Evolutionary conservation across 2,888 invertebrate species (phyloP).

Genomic region (Sussaba pulchella): DNA sequence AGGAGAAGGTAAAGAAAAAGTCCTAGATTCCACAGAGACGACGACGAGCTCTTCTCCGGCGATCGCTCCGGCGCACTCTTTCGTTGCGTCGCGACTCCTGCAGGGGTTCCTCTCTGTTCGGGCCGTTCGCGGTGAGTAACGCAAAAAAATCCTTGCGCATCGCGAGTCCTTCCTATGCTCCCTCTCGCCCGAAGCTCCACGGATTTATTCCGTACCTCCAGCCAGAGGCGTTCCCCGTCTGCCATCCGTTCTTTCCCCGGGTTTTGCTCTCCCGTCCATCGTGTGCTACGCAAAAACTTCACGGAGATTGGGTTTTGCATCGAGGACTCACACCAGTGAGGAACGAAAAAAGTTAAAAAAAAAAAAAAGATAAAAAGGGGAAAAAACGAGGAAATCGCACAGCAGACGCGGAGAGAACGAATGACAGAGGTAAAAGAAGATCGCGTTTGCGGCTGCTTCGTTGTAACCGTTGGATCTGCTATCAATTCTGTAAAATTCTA

Average conservation of each 20-base stretch:
- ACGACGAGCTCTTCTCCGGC: constrained; percentile 12
- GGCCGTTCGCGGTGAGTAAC: constrained; percentile 34
- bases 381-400: constrained; percentile 4
- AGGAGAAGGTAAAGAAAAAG: constrained; percentile 56
- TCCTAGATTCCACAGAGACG: constrained; percentile 51
- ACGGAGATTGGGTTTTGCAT: constrained; percentile 53
- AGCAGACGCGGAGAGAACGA: background rate
- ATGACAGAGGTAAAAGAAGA: background rate
- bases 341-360: constrained; percentile 9
- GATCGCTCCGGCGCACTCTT: background rate
- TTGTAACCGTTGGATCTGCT: background rate
- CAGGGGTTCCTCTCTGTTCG: constrained; percentile 3
- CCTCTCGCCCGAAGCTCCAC: constrained; percentile 51
- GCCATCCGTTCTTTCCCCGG: background rate
- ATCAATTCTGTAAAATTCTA: background rate
- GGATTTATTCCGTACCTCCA: constrained; percentile 62
- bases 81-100: constrained; percentile 30
- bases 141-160: constrained; percentile 59
- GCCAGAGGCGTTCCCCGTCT: constrained; percentile 44
- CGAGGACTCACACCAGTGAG: background rate
- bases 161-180: constrained; percentile 34
- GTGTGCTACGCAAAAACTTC: constrained; percentile 50
- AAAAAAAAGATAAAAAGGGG: too few species aligned
- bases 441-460: background rate
- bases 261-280: background rate